Conservation (phyloP, 2,888 invertebrate genomes). For the Pyrrhosoma nymphula region DNA sequence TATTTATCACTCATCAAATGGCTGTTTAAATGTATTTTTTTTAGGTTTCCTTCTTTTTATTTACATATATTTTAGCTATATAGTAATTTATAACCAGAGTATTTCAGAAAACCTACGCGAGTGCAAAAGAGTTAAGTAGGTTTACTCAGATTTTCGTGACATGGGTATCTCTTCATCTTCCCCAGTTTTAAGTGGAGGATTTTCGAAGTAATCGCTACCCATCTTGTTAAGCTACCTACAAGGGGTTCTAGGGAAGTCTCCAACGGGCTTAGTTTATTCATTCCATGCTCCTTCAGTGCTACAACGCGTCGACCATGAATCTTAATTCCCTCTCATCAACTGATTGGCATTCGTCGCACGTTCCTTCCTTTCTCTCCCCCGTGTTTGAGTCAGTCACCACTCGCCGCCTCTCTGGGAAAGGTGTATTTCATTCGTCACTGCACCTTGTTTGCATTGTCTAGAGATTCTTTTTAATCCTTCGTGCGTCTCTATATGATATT, state of each 20-base stretch:
- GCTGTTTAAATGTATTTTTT: too few relatives aligned
- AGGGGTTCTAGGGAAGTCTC: neutral
- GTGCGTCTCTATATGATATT: neutral
- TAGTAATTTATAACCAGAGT: too few relatives aligned
- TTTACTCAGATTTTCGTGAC: too few relatives aligned
- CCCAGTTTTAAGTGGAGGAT: neutral
- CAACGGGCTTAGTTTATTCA: neutral
- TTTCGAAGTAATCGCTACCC: neutral
- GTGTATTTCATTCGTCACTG: neutral
- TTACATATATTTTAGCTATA: too few relatives aligned
- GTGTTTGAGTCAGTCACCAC: neutral
- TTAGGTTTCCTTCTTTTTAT: too few relatives aligned
- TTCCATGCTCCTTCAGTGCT: neutral
- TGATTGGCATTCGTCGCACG: neutral
- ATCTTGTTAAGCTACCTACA: neutral
- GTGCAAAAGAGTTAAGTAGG: too few relatives aligned
- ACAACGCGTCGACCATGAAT: constrained; percentile 7
- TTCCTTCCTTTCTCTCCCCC: neutral
- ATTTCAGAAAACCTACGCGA: too few relatives aligned
- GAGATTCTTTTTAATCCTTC: neutral
- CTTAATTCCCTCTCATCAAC: neutral
- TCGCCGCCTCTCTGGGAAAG: neutral
- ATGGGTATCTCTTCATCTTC: neutral
- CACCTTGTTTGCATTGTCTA: neutral
- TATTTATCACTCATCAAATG: too few relatives aligned